Base-by-base conservation (phyloP, 2,888 invertebrate genomes). In the Sceliomorpha sp. region DNA sequence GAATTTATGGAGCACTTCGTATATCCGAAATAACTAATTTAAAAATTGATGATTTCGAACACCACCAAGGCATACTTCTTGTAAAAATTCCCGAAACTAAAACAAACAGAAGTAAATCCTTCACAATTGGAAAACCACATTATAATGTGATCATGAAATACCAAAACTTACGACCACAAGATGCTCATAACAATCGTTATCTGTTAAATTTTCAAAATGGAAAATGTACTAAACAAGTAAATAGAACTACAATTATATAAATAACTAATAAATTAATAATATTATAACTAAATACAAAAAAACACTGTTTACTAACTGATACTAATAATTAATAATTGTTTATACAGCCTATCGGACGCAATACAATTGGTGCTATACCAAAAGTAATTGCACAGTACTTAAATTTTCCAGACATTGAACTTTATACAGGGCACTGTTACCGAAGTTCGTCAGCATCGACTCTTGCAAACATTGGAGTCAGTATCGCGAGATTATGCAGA, bases 151-250 rank as follows among this genome's bases (percentile, higher is more conserved):
- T 48, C 1, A 48, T 36, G 36, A 36, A 34, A n/a, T 36, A 48
- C 9, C 26, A 48, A 26, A 6, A 6, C n/a, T 3, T 24, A 1
- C 34, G 47, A 1, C 47, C 47, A 1, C 12, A 34, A n/a, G 47
- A 47, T 24, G 8, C 34, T 0, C 7, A 5, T 1, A 2, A 34
- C n/a, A 9, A 15, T 0, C 47, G 47, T 32, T 47, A 24, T n/a
- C 14, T 48, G 0, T 7, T 48, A 2, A 48, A 48, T 13, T 48
- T 26, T 8, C 48, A 48, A 13, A 36, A 34, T n/a, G 39, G 51
- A 10, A 48, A 14, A 36, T 51, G 51, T 20, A 51, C 51, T 0
- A 17, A 10, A 20, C 51, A 51, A 31, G 51, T 51, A 51, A 31
- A 24, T 14, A n/a, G n/a, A n/a, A n/a, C n/a, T n/a, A n/a, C n/a